Base-by-base conservation (phyloP, 2,797 vertebrate species). In the Sylvia borin region DNA sequence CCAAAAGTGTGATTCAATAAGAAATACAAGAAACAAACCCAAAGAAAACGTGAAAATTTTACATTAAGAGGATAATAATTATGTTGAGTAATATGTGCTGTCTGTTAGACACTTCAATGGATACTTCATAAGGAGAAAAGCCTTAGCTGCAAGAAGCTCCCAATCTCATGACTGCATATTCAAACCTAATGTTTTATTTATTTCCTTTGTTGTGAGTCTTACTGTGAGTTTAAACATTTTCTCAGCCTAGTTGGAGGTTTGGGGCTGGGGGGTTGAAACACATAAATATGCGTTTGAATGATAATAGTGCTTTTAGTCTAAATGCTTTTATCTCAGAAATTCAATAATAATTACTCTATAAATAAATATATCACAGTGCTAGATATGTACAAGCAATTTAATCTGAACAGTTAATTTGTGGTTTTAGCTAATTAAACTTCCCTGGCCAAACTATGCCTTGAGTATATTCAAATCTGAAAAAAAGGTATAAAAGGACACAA, bases 321-420 rank as follows among this genome's bases (percentile, higher is more conserved):
- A 84, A 82, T 75, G 87, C 55, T 97, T 97, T 97, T 96, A 96
- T 97, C 86, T 90, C 73, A 93, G 85, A 83, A 74, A 96, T 96
- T 90, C 57, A n/a, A 94, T 88, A 95, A 96, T 96, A 96, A 97
- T 96, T 96, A 81, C 47, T 73, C 36, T 95, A 95, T 92, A 97
- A 97, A 97, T 96, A 98, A 97, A 96, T 95, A 95, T 95, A 96
- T 95, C 94, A 94, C 76, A 96, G 90, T 87, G 91, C 84, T 92
- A 93, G 85, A 86, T 81, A 95, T 65, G 95, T 88, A 92, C 62
- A 95, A 97, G 84, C 85, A 91, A 93, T 95, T 95, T 97, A 97
- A 97, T 97, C 94, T 95, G 77, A 95, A 94, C 27, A 61, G 96
- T 94, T 97, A 97, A 97, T 97, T 95, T 97, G 94, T 79, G 67